phyloP scores from a whole-genome alignment of 2,797 vertebrate genomes.

The Ciconia nigra region DNA sequence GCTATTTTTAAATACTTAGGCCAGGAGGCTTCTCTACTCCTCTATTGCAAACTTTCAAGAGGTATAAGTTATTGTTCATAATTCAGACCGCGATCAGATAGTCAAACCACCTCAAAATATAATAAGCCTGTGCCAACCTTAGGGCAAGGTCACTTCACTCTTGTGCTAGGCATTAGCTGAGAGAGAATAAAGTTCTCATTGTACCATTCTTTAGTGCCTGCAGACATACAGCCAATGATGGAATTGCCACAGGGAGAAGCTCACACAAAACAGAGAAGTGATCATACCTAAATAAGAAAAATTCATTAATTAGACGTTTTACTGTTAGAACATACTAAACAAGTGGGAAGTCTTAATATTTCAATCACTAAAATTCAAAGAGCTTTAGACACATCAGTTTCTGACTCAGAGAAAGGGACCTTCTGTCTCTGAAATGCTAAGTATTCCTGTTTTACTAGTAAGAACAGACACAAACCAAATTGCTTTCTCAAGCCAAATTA shows the following conservation, averaged over 20 bases:
- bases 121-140: background rate
- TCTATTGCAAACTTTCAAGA: background rate
- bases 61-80: background rate
- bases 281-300: conserved; percentile 78
- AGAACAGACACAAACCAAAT: background rate
- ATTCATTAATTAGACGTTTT: background rate
- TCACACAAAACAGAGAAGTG: conserved; percentile 96
- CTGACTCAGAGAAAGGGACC: background rate
- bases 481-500: background rate
- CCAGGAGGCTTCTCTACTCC: background rate
- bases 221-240: conserved; percentile 89
- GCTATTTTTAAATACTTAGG: background rate
- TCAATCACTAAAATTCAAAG: background rate
- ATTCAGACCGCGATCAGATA: background rate
- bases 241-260: conserved; percentile 89
- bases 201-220: conserved; percentile 83
- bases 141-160: background rate
- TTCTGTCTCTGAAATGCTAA: background rate
- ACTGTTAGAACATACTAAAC: background rate
- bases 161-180: background rate
- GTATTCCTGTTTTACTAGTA: background rate
- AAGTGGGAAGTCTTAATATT: background rate
- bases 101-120: background rate
- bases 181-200: conserved; percentile 17
- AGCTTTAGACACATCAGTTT: background rate